phyloP scores from a whole-genome alignment of 2,113 vertebrate species.

The Leiothrix lutea region DNA sequence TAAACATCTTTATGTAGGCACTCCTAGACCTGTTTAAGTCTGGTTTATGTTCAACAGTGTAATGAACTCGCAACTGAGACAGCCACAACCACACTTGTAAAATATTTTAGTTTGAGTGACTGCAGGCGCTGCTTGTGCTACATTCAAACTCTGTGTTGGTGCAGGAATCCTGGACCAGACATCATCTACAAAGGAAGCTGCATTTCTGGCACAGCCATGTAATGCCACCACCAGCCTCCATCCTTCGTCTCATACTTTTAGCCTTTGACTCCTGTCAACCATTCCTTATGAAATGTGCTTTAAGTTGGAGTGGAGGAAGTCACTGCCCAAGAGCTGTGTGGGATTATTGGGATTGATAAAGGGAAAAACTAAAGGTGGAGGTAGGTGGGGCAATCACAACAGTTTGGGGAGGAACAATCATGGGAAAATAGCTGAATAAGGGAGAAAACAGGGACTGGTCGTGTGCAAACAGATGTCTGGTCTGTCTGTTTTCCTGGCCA shows the following conservation, averaged over 20 bases:
- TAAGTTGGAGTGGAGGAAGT: background rate
- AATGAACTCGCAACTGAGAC: background rate
- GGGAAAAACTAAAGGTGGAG: background rate
- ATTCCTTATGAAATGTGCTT: background rate
- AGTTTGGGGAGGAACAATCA: background rate
- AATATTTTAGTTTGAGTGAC: background rate
- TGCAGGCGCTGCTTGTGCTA: background rate
- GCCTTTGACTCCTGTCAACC: background rate
- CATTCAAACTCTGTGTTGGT: background rate
- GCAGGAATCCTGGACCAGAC: background rate
- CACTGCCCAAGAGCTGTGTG: background rate
- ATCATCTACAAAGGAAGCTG: background rate
- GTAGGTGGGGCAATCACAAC: too few relatives aligned
- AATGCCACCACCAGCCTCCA: background rate
- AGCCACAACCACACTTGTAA: background rate
- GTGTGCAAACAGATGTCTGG: background rate
- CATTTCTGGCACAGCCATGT: background rate
- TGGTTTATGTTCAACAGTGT: background rate
- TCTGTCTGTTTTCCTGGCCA: background rate
- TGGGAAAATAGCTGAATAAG: background rate
- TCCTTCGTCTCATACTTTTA: background rate
- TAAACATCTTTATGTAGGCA: background rate
- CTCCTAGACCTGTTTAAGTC: background rate
- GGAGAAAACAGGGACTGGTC: background rate
- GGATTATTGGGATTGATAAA: background rate